A percentile compares a stretch with the other conserved stretches of the same genome.
phyloP scores from a whole-genome alignment of 2,113 vertebrate species.

The Varanus komodoensis region DNA sequence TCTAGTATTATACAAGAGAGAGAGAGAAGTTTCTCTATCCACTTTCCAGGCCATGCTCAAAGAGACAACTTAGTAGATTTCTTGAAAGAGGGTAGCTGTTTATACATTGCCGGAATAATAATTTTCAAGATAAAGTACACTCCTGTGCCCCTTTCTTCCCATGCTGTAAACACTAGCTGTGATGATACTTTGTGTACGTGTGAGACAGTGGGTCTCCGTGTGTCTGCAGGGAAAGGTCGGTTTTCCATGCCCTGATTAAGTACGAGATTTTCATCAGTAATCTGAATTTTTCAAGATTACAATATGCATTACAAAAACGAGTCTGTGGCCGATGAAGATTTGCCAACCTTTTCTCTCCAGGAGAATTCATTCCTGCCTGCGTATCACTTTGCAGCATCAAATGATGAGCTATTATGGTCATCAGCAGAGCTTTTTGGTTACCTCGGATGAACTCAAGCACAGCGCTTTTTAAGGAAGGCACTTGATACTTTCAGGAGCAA shows the following conservation, averaged over 20 bases:
- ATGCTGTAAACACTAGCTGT: no score
- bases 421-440: neutral
- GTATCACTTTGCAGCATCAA: neutral
- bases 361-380: neutral
- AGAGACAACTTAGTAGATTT: no score
- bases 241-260: neutral
- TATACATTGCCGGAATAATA: no score
- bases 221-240: no score
- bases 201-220: neutral
- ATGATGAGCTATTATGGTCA: neutral
- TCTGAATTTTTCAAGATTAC: neutral
- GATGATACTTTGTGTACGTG: no score
- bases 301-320: neutral
- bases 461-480: neutral
- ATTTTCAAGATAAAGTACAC: no score
- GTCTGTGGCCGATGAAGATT: neutral
- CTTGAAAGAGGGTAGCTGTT: no score
- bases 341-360: neutral
- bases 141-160: no score
- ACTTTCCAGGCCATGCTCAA: no score
- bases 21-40: no score
- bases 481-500: neutral
- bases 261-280: neutral
- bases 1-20: no score
- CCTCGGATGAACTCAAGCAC: conserved; percentile 3